Evolutionary conservation across 53 echinoderm and acorn worm genomes (phyloP).

Genomic region (Holothuria leucospilota): DNA sequence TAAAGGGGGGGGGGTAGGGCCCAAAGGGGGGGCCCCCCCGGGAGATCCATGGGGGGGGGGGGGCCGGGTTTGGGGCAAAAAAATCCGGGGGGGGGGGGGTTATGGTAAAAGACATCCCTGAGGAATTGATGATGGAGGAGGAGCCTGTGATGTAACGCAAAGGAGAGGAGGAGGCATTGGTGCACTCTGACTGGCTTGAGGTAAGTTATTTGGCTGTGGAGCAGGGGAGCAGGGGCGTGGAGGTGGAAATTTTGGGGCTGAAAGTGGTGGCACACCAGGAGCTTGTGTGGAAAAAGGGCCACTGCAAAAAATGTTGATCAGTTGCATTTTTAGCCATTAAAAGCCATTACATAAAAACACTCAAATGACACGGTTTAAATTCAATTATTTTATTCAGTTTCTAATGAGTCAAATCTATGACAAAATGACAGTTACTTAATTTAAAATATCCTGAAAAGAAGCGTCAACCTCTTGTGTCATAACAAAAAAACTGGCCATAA

Average conservation of each 20-base stretch:
- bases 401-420: no score
- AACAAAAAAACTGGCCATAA: no score
- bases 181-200: conserved; percentile 26
- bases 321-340: background rate
- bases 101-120: conserved; percentile 20
- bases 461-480: no score
- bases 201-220: background rate
- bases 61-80: no score
- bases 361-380: no score
- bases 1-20: no score
- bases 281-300: conserved; percentile 24
- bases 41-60: no score
- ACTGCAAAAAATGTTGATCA: conserved; percentile 27
- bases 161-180: conserved; percentile 36
- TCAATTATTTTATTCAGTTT: no score
- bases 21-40: no score
- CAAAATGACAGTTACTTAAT: no score
- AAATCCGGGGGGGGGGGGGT: conserved; percentile 32
- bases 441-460: no score
- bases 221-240: conserved; percentile 55
- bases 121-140: conserved; percentile 21
- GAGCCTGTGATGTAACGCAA: conserved; percentile 1
- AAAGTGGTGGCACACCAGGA: conserved; percentile 2
- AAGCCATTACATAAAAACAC: background rate
- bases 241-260: conserved; percentile 31